Conservation (phyloP, 2,888 invertebrate species). For the Myopa testacea region DNA sequence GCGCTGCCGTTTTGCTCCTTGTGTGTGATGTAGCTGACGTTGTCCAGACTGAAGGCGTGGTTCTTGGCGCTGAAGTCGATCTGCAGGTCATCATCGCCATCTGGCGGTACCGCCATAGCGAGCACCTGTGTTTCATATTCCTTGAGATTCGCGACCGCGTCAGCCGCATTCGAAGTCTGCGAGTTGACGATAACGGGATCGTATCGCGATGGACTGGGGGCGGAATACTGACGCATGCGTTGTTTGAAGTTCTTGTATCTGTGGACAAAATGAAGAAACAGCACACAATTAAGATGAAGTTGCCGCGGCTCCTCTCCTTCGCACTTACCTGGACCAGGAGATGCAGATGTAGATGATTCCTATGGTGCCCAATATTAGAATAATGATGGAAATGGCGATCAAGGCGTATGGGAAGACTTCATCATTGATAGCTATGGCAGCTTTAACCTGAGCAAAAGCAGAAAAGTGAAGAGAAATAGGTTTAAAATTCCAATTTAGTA, state of each 20-base stretch:
- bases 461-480: neutral
- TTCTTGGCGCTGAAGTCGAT: slow-evolving; percentile 88
- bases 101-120: slow-evolving; percentile 91
- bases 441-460: slow-evolving; percentile 66
- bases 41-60: slow-evolving; percentile 88
- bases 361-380: slow-evolving; percentile 85
- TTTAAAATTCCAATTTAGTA: neutral
- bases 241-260: slow-evolving; percentile 91
- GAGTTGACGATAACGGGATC: slow-evolving; percentile 74
- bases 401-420: slow-evolving; percentile 90
- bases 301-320: neutral
- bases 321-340: slow-evolving; percentile 87
- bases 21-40: slow-evolving; percentile 88
- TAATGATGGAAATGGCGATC: slow-evolving; percentile 89
- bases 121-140: slow-evolving; percentile 95
- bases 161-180: slow-evolving; percentile 68
- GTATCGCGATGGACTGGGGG: slow-evolving; percentile 75
- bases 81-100: slow-evolving; percentile 85
- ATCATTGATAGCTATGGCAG: slow-evolving; percentile 72
- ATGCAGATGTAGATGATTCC: slow-evolving; percentile 94
- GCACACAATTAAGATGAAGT: too few relatives aligned
- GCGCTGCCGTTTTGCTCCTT: slow-evolving; percentile 71
- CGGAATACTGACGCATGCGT: slow-evolving; percentile 80
- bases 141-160: slow-evolving; percentile 76
- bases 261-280: slow-evolving; percentile 29